Evolutionary conservation across 2,888 invertebrate species (phyloP).

Genomic region (Drosophila stalkeri): DNA sequence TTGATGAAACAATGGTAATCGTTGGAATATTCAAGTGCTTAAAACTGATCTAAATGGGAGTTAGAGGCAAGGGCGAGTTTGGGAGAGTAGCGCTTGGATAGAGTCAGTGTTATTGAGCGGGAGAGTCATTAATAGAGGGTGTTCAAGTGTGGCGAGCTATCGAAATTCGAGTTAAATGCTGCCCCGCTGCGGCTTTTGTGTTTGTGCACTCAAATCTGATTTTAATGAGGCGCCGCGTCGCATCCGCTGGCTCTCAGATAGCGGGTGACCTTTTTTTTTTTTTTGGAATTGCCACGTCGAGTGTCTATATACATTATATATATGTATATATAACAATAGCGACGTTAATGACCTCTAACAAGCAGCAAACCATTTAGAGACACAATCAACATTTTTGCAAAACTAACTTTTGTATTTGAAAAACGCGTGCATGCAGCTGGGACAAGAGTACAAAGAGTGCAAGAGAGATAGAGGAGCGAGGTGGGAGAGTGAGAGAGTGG

Average conservation of each 20-base stretch:
- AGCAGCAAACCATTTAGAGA: slow-evolving; percentile 70
- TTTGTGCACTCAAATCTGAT: slow-evolving; percentile 64
- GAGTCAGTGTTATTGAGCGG: not conserved
- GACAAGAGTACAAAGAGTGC: not conserved
- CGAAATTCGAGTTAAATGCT: slow-evolving; percentile 52
- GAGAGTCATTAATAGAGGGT: slow-evolving; percentile 9
- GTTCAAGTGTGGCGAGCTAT: slow-evolving; percentile 55
- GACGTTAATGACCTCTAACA: slow-evolving; percentile 83
- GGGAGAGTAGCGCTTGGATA: no score
- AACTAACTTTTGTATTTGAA: slow-evolving; percentile 12
- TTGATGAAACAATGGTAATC: not conserved
- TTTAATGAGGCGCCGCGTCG: slow-evolving; percentile 63
- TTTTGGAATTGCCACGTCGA: slow-evolving; percentile 33
- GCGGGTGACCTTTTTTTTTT: slow-evolving; percentile 64
- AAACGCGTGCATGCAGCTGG: slow-evolving; percentile 9
- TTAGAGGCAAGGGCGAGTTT: not conserved
- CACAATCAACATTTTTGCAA: slow-evolving; percentile 24
- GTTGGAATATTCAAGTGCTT: not conserved
- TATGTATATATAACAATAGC: slow-evolving; percentile 59
- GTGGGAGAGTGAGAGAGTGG: not conserved
- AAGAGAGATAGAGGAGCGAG: not conserved
- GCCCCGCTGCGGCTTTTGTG: slow-evolving; percentile 45
- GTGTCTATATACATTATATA: slow-evolving; percentile 15
- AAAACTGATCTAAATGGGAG: not conserved
- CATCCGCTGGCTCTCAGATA: slow-evolving; percentile 50